Base-by-base conservation (phyloP, 2,113 vertebrate species). In the Dissostichus mawsoni region DNA sequence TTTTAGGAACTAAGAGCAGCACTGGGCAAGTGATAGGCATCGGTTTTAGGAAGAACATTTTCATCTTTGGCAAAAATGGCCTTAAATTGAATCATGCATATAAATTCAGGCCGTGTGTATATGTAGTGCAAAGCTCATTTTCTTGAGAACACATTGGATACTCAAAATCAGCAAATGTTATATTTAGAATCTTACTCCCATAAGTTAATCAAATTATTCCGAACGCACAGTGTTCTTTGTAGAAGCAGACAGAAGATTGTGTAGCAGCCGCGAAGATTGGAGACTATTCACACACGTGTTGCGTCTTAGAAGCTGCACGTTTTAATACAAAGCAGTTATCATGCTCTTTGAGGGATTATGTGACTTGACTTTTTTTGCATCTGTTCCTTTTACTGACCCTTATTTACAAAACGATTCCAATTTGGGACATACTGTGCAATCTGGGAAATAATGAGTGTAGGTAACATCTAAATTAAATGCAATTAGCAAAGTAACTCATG, bases 1-100 rank as follows among this genome's bases (percentile, higher is more conserved):
- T 61, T 69, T 57, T 52, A 29, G 4, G 75, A 47, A 78, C n/a
- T 2, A 47, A 69, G 47, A 53, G 20, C 48, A 62, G 48, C 11
- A 47, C 7, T 1, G 8, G n/a, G 11, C 20, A 13, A 56, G 20
- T 25, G 48, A 64, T 23, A 4, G 20, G 13, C 16, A 16, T 9
- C 5, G 5, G 5, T 74, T 63, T 53, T 48, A 11, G 47, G 12
- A 48, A 48, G 3, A 5, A 56, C 23, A 57, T 57, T 12, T 12
- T 57, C 20, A 57, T 57, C 20, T 57, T 11, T 56, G 33, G 11
- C 44, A 50, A 71, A 4, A 72, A 0, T 12, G 2, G 4, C 12
- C 4, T 5, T 44, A 51, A 41, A 8, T 47, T 56, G 4, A 17
- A 36, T 41, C 17, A n/a, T 12, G 73, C 25, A 48, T 25, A 57